phyloP scores from a whole-genome alignment of 1,140 invertebrate genomes.

The Tetragnatha versicolor region DNA sequence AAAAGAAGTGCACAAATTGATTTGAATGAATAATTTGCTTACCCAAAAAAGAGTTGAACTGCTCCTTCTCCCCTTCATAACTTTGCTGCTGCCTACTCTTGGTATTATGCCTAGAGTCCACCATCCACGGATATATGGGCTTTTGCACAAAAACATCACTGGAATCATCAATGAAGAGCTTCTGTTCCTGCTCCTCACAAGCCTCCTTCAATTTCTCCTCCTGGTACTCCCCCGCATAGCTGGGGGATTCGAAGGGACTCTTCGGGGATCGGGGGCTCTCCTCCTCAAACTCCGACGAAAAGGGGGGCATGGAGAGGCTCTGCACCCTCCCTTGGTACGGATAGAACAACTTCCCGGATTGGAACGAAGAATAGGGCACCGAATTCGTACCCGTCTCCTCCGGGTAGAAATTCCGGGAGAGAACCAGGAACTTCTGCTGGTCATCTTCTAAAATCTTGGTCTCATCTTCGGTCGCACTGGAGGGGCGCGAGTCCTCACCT shows the following conservation, averaged over 20 bases:
- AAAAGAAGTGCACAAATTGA: background rate
- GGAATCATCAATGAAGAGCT: conserved; percentile 21
- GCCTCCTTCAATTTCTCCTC: conserved; percentile 23
- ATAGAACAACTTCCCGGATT: conserved; percentile 6
- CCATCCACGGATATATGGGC: conserved; percentile 47
- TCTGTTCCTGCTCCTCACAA: conserved; percentile 25
- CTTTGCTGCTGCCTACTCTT: conserved; percentile 14
- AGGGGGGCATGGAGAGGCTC: conserved; percentile 13
- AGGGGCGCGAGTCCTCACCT: conserved; percentile 1
- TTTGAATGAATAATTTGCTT: background rate
- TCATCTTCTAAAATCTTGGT: background rate
- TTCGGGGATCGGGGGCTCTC: conserved; percentile 2
- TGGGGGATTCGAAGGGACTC: conserved; percentile 9
- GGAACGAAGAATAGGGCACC: background rate
- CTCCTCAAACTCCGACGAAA: conserved; percentile 11
- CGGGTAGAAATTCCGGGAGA: conserved; percentile 15
- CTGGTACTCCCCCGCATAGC: background rate
- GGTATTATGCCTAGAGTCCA: conserved; percentile 39
- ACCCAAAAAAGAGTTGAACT: conserved; percentile 23
- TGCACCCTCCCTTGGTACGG: conserved; percentile 23
- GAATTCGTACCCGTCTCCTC: conserved; percentile 2
- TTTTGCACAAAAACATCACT: conserved; percentile 13
- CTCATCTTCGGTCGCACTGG: background rate
- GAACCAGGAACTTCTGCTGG: background rate
- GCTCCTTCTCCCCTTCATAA: conserved; percentile 4